Evolutionary conservation across 2,797 vertebrate species (phyloP).

Genomic region (Pseudochaenichthys georgianus): DNA sequence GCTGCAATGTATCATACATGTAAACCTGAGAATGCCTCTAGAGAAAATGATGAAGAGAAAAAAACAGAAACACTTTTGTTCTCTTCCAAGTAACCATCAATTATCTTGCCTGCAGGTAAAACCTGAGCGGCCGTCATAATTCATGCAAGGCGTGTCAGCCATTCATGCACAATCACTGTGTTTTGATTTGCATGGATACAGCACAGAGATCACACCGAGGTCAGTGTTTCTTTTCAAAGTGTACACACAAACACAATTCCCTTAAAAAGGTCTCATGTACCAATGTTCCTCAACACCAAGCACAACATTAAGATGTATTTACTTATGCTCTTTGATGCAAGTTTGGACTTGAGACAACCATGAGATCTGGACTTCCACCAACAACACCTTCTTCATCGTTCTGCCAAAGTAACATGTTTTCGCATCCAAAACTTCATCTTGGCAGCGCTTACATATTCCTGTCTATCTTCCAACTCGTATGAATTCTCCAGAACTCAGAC

Average conservation of each 20-base stretch:
- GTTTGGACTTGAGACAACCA: conserved; percentile 1
- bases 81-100: conserved; percentile 15
- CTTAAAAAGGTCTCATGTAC: neutral
- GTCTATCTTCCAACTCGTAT: conserved; percentile 30
- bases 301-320: conserved; percentile 3
- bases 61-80: conserved; percentile 4
- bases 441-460: conserved; percentile 33
- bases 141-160: conserved; percentile 25
- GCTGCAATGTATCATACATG: no score
- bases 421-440: conserved; percentile 44
- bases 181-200: conserved; percentile 54
- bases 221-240: neutral
- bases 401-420: conserved; percentile 30
- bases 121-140: conserved; percentile 8
- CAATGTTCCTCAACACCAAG: neutral
- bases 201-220: neutral
- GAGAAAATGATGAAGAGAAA: neutral
- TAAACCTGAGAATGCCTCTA: neutral
- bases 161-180: neutral
- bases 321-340: neutral
- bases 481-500: conserved; percentile 14
- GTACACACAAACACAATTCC: neutral
- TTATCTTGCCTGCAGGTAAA: conserved; percentile 12
- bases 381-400: conserved; percentile 28
- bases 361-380: conserved; percentile 49